Base-by-base conservation (phyloP, 2,888 invertebrate genomes). In the Himalopsyche japonica region DNA sequence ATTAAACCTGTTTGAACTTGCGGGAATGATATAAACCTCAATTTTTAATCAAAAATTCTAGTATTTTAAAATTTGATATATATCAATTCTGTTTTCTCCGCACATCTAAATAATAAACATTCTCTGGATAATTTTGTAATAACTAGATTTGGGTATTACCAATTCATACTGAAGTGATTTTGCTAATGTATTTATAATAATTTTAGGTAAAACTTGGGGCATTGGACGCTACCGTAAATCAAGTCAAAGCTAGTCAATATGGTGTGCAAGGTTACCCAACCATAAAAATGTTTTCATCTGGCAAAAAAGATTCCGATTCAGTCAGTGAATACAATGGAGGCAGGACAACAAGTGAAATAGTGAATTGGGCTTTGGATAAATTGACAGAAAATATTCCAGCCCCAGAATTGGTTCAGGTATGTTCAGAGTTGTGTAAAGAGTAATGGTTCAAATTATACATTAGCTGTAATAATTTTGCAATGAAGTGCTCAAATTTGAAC, bases 231-330 rank as follows among this genome's bases (percentile, higher is more conserved):
- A 99, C 99, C 0, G 96, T 96, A 0, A 96, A 99, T 91, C 95
- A 95, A 85, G 90, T 92, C 18, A 97, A 96, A 91, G 97, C 98
- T 0, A 92, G 94, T 87, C 94, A 96, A 89, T 99, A 96, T 90
- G 95, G 95, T 88, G 96, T 99, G 47, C 95, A 96, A 88, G 99
- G 99, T 0, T 99, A 98, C 92, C 99, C 99, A 2, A 98, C 99
- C 47, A 99, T 99, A 89, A 99, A 99, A 91, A 94, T 94, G 91
- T 99, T 99, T 92, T 91, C 94, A 0, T 93, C 96, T 0, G 96
- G 96, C 86, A 94, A 94, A 88, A 97, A 97, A 90, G 91, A 92
- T 83, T 89, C 91, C 0, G 94, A 94, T 88, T 94, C 95, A 4
- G 95, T 93, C 0, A 93, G 94, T 87, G 98, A 99, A 86, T 99